Evolutionary conservation across 2,888 invertebrate species (phyloP).

Genomic region (Litoditis marina): DNA sequence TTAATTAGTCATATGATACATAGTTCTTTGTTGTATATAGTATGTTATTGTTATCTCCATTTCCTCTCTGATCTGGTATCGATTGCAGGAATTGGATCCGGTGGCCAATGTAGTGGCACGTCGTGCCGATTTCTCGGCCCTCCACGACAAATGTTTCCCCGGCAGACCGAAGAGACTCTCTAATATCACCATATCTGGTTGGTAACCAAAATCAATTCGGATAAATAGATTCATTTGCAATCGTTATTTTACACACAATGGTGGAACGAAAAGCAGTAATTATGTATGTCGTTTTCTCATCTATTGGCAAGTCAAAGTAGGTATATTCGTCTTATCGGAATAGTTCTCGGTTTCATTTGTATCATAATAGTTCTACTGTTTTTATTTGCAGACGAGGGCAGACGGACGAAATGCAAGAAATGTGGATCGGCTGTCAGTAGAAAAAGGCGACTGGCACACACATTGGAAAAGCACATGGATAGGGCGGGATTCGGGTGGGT

Average conservation of each 20-base stretch:
- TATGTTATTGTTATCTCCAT: no score
- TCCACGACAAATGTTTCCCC: conserved; percentile 50
- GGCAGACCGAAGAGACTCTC: conserved; percentile 47
- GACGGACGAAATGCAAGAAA: conserved; percentile 40
- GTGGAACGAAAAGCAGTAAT: no score
- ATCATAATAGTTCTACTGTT: not conserved
- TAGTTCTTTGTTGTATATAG: no score
- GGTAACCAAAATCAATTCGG: not conserved
- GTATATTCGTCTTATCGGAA: no score
- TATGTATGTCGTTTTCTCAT: no score
- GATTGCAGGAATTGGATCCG: conserved; percentile 39
- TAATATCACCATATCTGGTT: conserved; percentile 41
- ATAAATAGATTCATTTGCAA: not conserved
- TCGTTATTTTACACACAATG: not conserved
- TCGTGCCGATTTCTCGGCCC: conserved; percentile 36
- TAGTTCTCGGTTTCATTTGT: not conserved
- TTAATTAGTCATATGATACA: no score
- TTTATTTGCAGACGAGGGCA: conserved; percentile 27
- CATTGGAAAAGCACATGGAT: conserved; percentile 38
- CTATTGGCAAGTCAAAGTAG: no score
- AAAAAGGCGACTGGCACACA: conserved; percentile 42
- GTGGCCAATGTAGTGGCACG: conserved; percentile 45
- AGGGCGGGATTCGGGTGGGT: conserved; percentile 32
- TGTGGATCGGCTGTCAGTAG: conserved; percentile 38
- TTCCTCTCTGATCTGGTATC: not conserved